Conservation (phyloP, 2,797 vertebrate genomes). For the Phyllotis vaccarum region DNA sequence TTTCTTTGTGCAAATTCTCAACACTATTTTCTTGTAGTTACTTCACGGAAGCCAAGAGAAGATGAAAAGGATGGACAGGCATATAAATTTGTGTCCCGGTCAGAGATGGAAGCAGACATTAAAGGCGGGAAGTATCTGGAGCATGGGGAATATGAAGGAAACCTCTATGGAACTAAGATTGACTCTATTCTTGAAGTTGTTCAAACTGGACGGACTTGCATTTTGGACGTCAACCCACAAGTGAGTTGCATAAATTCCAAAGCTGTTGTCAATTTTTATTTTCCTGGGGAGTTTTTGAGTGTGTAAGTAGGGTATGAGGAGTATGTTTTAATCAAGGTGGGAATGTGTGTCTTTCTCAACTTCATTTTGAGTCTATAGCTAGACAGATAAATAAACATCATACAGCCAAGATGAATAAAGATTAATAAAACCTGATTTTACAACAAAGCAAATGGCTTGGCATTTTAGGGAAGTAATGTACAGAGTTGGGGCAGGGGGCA, state of each 20-base stretch:
- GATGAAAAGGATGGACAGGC: slow-evolving; percentile 97
- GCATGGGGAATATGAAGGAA: slow-evolving; percentile 98
- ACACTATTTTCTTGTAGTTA: slow-evolving; percentile 90
- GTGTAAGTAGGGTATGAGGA: neutral
- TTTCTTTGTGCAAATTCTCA: slow-evolving; percentile 63
- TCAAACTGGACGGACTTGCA: slow-evolving; percentile 94
- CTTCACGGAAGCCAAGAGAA: slow-evolving; percentile 95
- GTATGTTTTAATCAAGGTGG: neutral
- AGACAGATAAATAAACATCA: slow-evolving; percentile 42
- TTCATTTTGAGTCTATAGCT: neutral
- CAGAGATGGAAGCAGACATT: slow-evolving; percentile 96
- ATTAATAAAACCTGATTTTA: neutral
- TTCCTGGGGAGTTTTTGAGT: slow-evolving; percentile 2
- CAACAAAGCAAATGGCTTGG: slow-evolving; percentile 12
- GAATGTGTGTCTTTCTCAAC: neutral
- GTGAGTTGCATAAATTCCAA: slow-evolving; percentile 84
- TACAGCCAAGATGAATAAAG: neutral
- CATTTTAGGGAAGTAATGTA: slow-evolving; percentile 7
- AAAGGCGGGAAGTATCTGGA: slow-evolving; percentile 96
- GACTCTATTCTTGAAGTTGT: slow-evolving; percentile 98
- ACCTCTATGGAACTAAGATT: slow-evolving; percentile 99
- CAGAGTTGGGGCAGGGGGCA: neutral
- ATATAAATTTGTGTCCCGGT: slow-evolving; percentile 95
- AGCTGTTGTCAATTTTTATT: slow-evolving; percentile 1
- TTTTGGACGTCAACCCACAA: slow-evolving; percentile 99